Evolutionary conservation across 2,888 invertebrate species (phyloP).

Genomic region (Timandra comae): DNA sequence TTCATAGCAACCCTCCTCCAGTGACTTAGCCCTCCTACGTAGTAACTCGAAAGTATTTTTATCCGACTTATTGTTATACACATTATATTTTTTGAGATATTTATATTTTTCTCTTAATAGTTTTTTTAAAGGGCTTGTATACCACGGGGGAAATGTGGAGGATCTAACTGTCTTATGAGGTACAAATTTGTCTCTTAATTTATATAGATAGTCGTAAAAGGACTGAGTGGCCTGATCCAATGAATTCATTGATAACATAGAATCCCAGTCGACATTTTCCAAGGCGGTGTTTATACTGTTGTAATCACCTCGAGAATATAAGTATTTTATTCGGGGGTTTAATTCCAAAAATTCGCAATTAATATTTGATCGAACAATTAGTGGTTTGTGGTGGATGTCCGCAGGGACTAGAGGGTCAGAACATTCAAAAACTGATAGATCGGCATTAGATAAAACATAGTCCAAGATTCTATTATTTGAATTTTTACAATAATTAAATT

Average conservation of each 20-base stretch:
- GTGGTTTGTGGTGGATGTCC: not conserved
- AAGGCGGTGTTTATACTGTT: not conserved
- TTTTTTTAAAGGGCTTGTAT: not conserved
- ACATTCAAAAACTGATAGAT: not conserved
- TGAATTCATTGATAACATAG: not conserved
- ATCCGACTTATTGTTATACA: not conserved
- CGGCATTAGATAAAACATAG: not conserved
- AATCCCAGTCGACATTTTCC: not conserved
- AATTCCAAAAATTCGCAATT: not conserved
- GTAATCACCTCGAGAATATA: not conserved
- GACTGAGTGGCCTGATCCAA: no score
- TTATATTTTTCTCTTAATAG: conserved; percentile 9
- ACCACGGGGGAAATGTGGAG: not conserved
- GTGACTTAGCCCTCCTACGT: conserved; percentile 7
- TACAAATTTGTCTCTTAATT: not conserved
- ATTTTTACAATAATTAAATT: conserved; percentile 8
- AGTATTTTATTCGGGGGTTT: not conserved
- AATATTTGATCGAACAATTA: no score
- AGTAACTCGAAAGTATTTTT: conserved; percentile 3
- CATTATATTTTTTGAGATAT: conserved; percentile 1
- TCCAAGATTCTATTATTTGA: conserved; percentile 10
- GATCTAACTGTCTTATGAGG: not conserved
- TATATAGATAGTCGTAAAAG: not conserved
- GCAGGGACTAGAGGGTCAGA: not conserved
- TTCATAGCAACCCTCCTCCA: conserved; percentile 11